These are phyloP conservation scores for Microplitis deprimator DNA, from an alignment of 2,888 invertebrate genomes.

Conservation along the genomic window DNA sequence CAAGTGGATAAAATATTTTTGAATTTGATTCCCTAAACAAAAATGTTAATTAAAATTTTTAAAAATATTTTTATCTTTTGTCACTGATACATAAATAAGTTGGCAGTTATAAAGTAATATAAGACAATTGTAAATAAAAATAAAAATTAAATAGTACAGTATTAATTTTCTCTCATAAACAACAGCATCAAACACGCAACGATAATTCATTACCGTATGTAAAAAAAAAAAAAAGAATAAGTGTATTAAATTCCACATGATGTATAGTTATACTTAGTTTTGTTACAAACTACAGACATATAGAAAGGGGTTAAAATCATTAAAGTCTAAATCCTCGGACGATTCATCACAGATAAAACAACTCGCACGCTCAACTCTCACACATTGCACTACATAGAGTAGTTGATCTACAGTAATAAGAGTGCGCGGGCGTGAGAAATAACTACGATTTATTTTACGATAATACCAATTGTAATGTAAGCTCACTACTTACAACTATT, in stretches of 20 bases:
- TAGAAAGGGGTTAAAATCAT: slow-evolving; percentile 30
- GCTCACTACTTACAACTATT: slow-evolving; percentile 3
- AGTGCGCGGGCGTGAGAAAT: slow-evolving; percentile 34
- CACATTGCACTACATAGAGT: neutral
- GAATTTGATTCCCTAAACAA: too few species aligned
- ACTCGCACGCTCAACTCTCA: slow-evolving; percentile 22
- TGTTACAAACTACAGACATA: neutral
- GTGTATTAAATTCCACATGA: neutral
- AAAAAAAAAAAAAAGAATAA: neutral
- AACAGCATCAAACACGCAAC: neutral
- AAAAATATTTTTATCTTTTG: neutral
- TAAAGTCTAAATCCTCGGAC: slow-evolving; percentile 31
- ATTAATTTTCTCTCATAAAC: neutral
- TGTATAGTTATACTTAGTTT: neutral
- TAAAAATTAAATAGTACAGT: neutral
- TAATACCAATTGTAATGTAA: slow-evolving; percentile 11
- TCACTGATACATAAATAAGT: neutral
- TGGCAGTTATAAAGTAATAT: neutral
- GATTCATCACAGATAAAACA: slow-evolving; percentile 31
- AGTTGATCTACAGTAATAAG: slow-evolving; percentile 4
- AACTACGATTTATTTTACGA: slow-evolving; percentile 36
- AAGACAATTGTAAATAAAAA: neutral
- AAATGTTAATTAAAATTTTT: neutral
- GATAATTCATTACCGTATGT: neutral
- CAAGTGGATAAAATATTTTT: too few species aligned